Percentiles rank a stretch among this genome's conserved stretches.
These are phyloP conservation scores for Leptobrachium ailaonicum DNA, from an alignment of 2,113 vertebrate species.

Conservation along the genomic window DNA sequence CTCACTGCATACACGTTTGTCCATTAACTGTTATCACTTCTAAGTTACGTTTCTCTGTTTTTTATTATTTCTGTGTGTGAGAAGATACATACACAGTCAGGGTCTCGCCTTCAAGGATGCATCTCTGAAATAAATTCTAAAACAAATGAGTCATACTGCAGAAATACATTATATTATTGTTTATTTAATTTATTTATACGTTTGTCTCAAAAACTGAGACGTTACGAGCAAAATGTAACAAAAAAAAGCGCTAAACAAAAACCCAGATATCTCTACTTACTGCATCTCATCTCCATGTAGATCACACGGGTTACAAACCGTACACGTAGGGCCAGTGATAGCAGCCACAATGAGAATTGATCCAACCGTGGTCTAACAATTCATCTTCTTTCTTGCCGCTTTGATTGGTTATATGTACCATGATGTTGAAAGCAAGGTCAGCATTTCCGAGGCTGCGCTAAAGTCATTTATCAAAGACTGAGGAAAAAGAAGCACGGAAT, in stretches of 20 bases:
- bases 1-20: too few relatives aligned
- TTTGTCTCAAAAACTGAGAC: background rate
- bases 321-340: conserved; percentile 15
- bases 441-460: conserved; percentile 23
- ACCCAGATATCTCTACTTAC: background rate
- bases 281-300: conserved; percentile 25
- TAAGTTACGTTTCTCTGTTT: too few relatives aligned
- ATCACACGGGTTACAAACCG: conserved; percentile 31
- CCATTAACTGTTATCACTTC: too few relatives aligned
- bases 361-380: conserved; percentile 16
- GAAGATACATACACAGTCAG: too few relatives aligned
- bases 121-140: too few relatives aligned
- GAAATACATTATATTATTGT: too few relatives aligned
- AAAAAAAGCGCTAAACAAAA: background rate
- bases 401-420: conserved; percentile 22
- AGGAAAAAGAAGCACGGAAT: background rate
- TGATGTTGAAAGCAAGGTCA: conserved; percentile 33
- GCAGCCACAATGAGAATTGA: conserved; percentile 35
- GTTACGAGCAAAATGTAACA: too few relatives aligned
- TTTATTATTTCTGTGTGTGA: too few relatives aligned
- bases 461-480: conserved; percentile 38
- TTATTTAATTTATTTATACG: too few relatives aligned
- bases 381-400: conserved; percentile 29
- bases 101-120: too few relatives aligned
- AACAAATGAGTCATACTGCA: too few relatives aligned